Conservation (phyloP, 2,113 vertebrate species). For the Taurulus bubalis region DNA sequence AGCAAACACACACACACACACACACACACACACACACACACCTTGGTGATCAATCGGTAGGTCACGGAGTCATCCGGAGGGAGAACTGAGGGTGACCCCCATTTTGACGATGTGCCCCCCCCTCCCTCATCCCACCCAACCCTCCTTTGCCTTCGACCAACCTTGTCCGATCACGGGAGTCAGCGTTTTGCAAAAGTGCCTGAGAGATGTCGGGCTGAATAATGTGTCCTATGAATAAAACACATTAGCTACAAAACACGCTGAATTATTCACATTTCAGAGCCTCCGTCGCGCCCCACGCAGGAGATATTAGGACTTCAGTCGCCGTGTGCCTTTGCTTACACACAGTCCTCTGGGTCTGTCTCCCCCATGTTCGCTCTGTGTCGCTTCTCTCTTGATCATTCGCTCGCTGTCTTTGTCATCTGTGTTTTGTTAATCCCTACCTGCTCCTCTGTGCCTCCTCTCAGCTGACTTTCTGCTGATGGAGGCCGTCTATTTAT, state of each 20-base stretch:
- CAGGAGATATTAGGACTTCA: conserved; percentile 78
- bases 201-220: conserved; percentile 79
- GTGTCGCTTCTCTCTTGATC: conserved; percentile 58
- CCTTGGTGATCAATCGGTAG: conserved; percentile 39
- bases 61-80: conserved; percentile 33
- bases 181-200: conserved; percentile 77
- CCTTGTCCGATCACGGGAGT: conserved; percentile 72
- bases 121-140: neutral
- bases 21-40: neutral
- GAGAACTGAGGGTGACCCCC: conserved; percentile 25
- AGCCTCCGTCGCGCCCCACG: conserved; percentile 53
- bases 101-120: conserved; percentile 36
- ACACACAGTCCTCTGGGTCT: conserved; percentile 65
- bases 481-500: conserved; percentile 79
- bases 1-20: conserved; percentile 8
- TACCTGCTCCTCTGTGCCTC: conserved; percentile 60
- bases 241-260: conserved; percentile 85
- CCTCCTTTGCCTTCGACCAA: conserved; percentile 53
- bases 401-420: conserved; percentile 59
- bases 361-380: conserved; percentile 45
- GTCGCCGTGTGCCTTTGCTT: conserved; percentile 64
- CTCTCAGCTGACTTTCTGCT: conserved; percentile 73
- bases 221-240: conserved; percentile 87
- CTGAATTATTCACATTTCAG: conserved; percentile 87
- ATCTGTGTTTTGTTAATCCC: conserved; percentile 74